Conservation (phyloP, 1,140 invertebrate species). For the Ptiloglossa arizonensis region DNA sequence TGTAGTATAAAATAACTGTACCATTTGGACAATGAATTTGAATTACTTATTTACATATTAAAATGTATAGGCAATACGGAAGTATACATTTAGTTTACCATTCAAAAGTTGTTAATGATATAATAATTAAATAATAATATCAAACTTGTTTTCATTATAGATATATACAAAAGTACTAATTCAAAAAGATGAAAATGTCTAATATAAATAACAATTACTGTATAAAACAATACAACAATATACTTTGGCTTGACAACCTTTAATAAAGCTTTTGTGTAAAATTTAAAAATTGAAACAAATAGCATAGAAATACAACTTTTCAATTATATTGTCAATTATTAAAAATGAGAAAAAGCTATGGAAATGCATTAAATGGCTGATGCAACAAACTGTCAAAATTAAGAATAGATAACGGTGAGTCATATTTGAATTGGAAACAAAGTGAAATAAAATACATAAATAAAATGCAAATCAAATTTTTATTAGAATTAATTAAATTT, state of each 20-base stretch:
- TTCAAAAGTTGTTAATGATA: too few species aligned
- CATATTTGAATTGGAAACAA: neutral
- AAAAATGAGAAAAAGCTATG: neutral
- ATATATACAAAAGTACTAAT: too few species aligned
- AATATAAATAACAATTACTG: too few species aligned
- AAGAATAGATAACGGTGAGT: neutral
- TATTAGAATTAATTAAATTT: neutral
- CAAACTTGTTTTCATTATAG: neutral
- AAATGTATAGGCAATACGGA: too few species aligned
- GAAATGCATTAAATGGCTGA: slow-evolving; percentile 36
- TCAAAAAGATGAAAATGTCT: too few species aligned
- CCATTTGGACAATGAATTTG: neutral
- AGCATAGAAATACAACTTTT: neutral
- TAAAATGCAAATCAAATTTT: too few species aligned
- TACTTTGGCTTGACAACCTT: neutral
- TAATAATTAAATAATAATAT: too few species aligned
- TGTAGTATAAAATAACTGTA: neutral
- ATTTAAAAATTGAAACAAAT: neutral
- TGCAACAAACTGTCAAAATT: slow-evolving; percentile 58
- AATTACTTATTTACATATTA: neutral
- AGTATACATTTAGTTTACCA: too few species aligned
- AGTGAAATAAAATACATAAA: too few species aligned
- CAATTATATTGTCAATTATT: neutral
- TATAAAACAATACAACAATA: too few species aligned
- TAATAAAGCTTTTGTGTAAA: neutral